phyloP scores from a whole-genome alignment of 2,888 invertebrate genomes.

The Meteorus cinctellus region DNA sequence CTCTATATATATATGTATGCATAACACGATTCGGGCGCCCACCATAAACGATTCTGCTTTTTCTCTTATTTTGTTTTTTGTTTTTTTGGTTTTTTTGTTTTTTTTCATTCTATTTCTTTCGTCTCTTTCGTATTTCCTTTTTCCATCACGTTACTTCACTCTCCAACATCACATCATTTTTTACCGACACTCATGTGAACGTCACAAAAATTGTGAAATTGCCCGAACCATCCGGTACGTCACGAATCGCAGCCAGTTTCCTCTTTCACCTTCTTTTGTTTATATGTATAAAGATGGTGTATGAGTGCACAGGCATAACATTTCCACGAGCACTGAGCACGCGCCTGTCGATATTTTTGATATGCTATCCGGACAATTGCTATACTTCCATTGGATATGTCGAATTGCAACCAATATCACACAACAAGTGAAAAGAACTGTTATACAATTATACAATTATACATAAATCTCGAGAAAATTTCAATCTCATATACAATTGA shows the following conservation, averaged over 20 bases:
- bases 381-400: too few species aligned
- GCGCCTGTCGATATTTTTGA: too few species aligned
- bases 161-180: constrained; percentile 43
- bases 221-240: constrained; percentile 52
- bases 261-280: constrained; percentile 24
- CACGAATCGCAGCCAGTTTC: constrained; percentile 33
- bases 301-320: background rate
- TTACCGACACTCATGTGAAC: constrained; percentile 40
- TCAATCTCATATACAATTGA: background rate
- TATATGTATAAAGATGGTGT: background rate
- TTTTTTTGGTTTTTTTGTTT: background rate
- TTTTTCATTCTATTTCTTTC: constrained; percentile 37
- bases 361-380: too few species aligned
- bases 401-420: too few species aligned
- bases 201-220: constrained; percentile 53
- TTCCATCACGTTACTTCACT: constrained; percentile 49
- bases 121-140: constrained; percentile 38
- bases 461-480: background rate
- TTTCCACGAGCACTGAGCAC: background rate
- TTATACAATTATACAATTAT: background rate
- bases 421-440: too few species aligned
- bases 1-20: constrained; percentile 30
- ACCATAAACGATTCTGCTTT: constrained; percentile 39
- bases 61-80: constrained; percentile 37
- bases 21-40: constrained; percentile 31